Base-by-base conservation (phyloP, 2,888 invertebrate species). In the Epiblema foenella region DNA sequence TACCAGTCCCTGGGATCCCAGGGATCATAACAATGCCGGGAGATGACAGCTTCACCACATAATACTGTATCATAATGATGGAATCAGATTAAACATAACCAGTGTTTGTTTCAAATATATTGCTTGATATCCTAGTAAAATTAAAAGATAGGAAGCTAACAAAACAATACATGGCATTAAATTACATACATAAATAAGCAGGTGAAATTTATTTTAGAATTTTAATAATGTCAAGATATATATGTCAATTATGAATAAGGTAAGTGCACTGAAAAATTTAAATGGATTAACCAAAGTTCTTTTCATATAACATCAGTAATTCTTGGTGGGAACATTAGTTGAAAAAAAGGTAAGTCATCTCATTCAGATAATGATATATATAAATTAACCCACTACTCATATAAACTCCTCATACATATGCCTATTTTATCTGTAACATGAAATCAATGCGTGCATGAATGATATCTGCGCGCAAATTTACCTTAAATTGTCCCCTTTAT, bases 401-500 rank as follows among this genome's bases (percentile, higher is more conserved):
- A 54, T 64, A 24, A 49, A 49, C 37, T 54, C 39, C 60, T 65
- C 18, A 66, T 9, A 17, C 20, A 62, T 72, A 51, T 56, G 68
- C 68, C 71, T 71, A 49, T 68, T 56, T 68, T 68, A 73, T 68
- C 59, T 72, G 29, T 67, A 67, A 64, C 75, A 73, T 73, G 75
- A 74, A 73, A 71, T 72, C 68, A 72, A 69, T 56, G 73, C 74
- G 69, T 75, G 73, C 56, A 69, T 56, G 67, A 18, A 18, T 63
- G 63, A 74, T 76, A 74, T 75, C 75, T 76, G 71, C 76, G 77
- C 75, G 76, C 74, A 73, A 75, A 73, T 74, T 75, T 75, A 75
- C 74, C 74, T 72, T 74, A 75, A 74, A 76, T 75, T 74, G 69
- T 57, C 56, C 68, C 58, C 72, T 77, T 80, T 82, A 82, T 82